Evolutionary conservation across 2,888 invertebrate species (phyloP), one percentile per base, ranked within the genome.

Genomic region (Ectropis crepuscularia): DNA sequence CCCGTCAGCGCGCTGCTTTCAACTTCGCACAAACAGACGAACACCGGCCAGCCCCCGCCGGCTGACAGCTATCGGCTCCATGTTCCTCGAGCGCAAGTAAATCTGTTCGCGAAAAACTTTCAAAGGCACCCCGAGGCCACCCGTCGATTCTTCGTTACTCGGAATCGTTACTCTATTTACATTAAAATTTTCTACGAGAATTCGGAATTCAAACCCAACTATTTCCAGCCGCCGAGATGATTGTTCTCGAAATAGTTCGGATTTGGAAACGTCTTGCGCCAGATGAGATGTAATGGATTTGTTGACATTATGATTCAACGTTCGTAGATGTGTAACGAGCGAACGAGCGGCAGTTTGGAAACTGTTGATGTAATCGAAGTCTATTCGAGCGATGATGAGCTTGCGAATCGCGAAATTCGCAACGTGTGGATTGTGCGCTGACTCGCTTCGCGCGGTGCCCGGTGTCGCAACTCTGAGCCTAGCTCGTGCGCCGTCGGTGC

Each of bases 1-100:
- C 53, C 71, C 61, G 70, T 80, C 77, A 73, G 64, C 80, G 67
- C 71, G 57, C 41, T 58, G 63, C 74, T 76, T 79, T 75, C 73
- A 79, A 73, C 73, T 72, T 74, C 53, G 78, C 76, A 72, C 10
- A 68, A 67, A 70, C 68, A 62, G 16, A 28, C 62, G 49, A 63
- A 60, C 68, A 59, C 65, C 51, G 28, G n/a, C 54, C 50, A 38
- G n/a, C 48, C 8, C 28, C 47, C 63, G 57, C 48, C 61, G 68
- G 63, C 68, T 63, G 43, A 57, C 64, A 65, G 48, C 43, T 57
- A 11, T 63, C 60, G 65, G 51, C 62, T 49, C 54, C 58, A 54
- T 53, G 36, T 12, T 55, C 48, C 57, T 38, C 6, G n/a, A 45
- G 50, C 43, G 0, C 46, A 57, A 47, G 43, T 69, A 49, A 61